phyloP scores from a whole-genome alignment of 2,797 vertebrate species.

The Momotus momota region DNA sequence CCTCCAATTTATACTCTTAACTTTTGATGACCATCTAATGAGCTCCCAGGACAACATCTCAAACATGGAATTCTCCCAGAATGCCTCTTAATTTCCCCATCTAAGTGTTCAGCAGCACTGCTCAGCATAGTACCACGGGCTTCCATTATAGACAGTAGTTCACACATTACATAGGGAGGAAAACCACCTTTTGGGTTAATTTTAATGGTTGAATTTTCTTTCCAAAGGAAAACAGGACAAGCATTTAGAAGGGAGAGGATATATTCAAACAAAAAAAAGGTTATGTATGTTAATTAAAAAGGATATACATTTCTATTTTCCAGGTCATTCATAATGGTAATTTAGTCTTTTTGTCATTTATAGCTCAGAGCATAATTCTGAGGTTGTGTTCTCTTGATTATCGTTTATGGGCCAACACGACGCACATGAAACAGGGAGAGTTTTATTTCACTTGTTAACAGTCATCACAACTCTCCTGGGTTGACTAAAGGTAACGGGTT shows the following conservation, averaged over 20 bases:
- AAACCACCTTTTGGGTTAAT: not conserved
- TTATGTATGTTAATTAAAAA: not conserved
- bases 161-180: accelerated
- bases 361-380: not conserved
- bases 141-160: not conserved
- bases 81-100: not conserved
- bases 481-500: not conserved
- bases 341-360: not conserved
- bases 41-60: not conserved
- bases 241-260: not conserved
- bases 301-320: not conserved
- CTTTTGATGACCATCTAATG: not conserved
- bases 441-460: not conserved
- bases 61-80: not conserved
- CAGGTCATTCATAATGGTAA: not conserved
- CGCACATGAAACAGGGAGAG: not conserved
- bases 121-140: too few species aligned
- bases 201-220: not conserved
- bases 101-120: too few species aligned
- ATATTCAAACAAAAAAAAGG: not conserved
- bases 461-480: not conserved
- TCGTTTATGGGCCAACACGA: not conserved
- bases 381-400: not conserved
- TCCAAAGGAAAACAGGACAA: not conserved
- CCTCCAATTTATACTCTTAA: not conserved